Percentiles rank a stretch among this genome's conserved stretches.
Conservation (phyloP, 2,113 vertebrate genomes). For the Chunga burmeisteri region DNA sequence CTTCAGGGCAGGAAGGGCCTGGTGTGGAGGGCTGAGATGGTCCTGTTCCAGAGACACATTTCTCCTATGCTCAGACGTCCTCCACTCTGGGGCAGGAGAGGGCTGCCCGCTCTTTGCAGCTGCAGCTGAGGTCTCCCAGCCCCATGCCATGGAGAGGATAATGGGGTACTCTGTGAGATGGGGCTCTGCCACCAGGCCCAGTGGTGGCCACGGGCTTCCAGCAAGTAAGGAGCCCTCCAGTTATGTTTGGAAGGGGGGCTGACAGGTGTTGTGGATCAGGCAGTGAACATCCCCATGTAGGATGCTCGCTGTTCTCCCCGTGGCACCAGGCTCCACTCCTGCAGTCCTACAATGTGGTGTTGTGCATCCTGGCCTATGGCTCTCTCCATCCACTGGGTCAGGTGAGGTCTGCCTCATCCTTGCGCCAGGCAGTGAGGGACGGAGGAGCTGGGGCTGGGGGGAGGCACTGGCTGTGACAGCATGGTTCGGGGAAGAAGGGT, state of each 20-base stretch:
- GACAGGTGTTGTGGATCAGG: not conserved
- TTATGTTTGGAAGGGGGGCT: not conserved
- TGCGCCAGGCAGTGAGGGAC: not conserved
- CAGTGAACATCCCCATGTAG: not conserved
- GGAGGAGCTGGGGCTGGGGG: not conserved
- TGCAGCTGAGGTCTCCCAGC: not conserved
- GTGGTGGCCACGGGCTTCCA: not conserved
- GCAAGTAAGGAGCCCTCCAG: not conserved
- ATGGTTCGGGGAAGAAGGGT: not conserved
- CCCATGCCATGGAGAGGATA: not conserved
- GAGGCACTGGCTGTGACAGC: not conserved
- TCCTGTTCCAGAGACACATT: not conserved
- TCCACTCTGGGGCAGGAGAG: not conserved
- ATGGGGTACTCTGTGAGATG: not conserved
- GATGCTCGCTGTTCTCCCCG: accelerated
- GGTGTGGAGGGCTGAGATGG: not conserved
- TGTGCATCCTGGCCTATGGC: not conserved
- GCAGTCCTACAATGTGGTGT: not conserved
- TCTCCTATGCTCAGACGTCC: not conserved
- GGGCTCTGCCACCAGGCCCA: not conserved
- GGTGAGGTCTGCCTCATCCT: not conserved
- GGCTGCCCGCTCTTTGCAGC: not conserved
- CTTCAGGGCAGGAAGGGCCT: not conserved
- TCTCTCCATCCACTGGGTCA: not conserved
- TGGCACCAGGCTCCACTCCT: not conserved